Percentiles rank a stretch among this genome's conserved stretches.
These are phyloP conservation scores for Argopecten irradians DNA, from an alignment of 1,140 invertebrate species.

Conservation along the genomic window DNA sequence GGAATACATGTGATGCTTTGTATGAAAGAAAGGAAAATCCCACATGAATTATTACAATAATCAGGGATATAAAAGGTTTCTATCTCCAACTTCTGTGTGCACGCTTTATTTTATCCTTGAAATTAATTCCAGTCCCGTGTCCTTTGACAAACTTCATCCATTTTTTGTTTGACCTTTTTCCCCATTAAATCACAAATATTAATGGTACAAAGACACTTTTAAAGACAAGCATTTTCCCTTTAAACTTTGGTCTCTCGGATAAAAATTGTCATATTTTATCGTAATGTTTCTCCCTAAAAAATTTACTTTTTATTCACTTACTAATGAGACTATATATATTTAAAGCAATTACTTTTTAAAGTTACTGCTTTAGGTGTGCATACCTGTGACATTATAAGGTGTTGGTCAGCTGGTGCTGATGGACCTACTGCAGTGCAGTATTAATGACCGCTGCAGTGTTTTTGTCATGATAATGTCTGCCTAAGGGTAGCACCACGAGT, in stretches of 20 bases:
- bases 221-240: background rate
- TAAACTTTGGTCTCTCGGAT: background rate
- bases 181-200: background rate
- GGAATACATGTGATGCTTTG: constrained; percentile 9
- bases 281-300: background rate
- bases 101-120: constrained; percentile 11
- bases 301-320: background rate
- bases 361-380: background rate
- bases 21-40: background rate
- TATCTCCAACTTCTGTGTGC: background rate
- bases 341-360: too few relatives aligned
- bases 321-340: too few relatives aligned
- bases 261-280: background rate
- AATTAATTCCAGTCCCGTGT: background rate
- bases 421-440: background rate
- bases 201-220: background rate
- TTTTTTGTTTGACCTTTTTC: background rate
- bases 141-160: background rate
- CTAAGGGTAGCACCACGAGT: background rate
- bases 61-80: constrained; percentile 10
- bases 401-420: too few relatives aligned
- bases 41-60: constrained; percentile 23
- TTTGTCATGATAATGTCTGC: background rate
- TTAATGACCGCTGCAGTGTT: background rate
- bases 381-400: background rate